Percentiles rank a stretch among this genome's conserved stretches.
These are phyloP conservation scores for Chloroclysta siterata DNA, from an alignment of 2,888 invertebrate species.

Conservation along the genomic window DNA sequence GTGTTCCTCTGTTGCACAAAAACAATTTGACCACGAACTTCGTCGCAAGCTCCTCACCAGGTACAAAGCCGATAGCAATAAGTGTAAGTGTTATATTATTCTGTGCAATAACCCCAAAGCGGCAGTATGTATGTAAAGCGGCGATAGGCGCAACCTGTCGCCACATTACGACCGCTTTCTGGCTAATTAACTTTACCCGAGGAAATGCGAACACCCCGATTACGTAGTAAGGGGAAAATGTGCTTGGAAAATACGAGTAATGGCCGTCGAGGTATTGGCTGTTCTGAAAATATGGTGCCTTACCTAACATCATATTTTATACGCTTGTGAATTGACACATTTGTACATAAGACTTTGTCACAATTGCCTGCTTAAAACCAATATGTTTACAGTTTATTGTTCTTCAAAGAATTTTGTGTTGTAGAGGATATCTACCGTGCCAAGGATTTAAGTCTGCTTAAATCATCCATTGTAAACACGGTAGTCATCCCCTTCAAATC, in stretches of 20 bases:
- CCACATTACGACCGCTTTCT: constrained; percentile 26
- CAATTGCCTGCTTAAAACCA: neutral
- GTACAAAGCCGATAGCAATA: constrained; percentile 19
- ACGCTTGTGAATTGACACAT: neutral
- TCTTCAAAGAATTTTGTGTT: too few species aligned
- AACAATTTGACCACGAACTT: too few species aligned
- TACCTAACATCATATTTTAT: neutral
- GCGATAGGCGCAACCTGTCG: constrained; percentile 39
- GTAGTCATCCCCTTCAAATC: too few species aligned
- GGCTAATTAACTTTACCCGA: constrained; percentile 37
- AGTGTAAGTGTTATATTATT: constrained; percentile 18
- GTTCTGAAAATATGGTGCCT: constrained; percentile 2
- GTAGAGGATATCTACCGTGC: too few species aligned
- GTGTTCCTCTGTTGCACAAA: too few species aligned
- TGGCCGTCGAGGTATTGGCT: constrained; percentile 2
- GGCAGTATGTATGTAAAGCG: constrained; percentile 28
- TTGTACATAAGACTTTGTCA: neutral
- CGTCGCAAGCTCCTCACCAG: neutral
- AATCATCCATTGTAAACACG: too few species aligned
- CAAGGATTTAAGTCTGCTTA: too few species aligned
- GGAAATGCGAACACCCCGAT: constrained; percentile 6
- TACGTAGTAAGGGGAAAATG: constrained; percentile 3
- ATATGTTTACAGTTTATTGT: too few species aligned
- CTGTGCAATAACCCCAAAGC: constrained; percentile 17
- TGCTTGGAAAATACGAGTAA: neutral